Conservation (phyloP, 2,888 invertebrate genomes). For the Chymomyza procnemis region DNA sequence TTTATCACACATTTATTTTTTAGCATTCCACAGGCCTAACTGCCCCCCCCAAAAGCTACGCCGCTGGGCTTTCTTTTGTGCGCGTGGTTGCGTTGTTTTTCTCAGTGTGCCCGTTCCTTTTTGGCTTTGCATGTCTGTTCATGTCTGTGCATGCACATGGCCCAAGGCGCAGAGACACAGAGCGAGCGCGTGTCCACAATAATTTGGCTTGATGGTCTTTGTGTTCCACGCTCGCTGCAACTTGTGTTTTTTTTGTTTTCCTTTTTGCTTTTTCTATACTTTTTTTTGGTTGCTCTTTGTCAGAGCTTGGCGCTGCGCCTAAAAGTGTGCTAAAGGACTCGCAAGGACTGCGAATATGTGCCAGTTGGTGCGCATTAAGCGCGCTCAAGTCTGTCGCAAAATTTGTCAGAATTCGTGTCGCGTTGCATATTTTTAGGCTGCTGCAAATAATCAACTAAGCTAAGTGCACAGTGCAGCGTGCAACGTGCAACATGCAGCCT, state of each 20-base stretch:
- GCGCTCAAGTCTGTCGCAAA: constrained; percentile 13
- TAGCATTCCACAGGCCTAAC: too few species aligned
- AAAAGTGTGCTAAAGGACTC: constrained; percentile 36
- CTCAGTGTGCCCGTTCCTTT: background rate
- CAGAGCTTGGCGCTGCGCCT: constrained; percentile 46
- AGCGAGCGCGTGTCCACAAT: constrained; percentile 64
- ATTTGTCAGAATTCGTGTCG: constrained; percentile 66
- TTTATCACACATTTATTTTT: too few species aligned
- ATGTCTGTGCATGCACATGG: background rate
- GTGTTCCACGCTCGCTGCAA: background rate
- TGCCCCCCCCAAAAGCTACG: too few species aligned
- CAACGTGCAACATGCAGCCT: background rate
- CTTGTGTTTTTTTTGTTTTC: background rate
- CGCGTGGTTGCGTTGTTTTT: too few species aligned
- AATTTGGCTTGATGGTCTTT: constrained; percentile 49
- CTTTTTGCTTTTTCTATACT: background rate
- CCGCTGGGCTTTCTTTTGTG: too few species aligned
- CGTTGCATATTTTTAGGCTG: constrained; percentile 29
- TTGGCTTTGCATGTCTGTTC: background rate
- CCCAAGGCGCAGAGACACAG: background rate
- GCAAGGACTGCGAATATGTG: constrained; percentile 43
- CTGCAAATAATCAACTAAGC: constrained; percentile 59
- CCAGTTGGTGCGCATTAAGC: constrained; percentile 26
- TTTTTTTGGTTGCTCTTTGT: background rate
- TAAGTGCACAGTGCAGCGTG: constrained; percentile 42